Evolutionary conservation across 2,888 invertebrate genomes (phyloP).

Genomic region (Gibbula magus): DNA sequence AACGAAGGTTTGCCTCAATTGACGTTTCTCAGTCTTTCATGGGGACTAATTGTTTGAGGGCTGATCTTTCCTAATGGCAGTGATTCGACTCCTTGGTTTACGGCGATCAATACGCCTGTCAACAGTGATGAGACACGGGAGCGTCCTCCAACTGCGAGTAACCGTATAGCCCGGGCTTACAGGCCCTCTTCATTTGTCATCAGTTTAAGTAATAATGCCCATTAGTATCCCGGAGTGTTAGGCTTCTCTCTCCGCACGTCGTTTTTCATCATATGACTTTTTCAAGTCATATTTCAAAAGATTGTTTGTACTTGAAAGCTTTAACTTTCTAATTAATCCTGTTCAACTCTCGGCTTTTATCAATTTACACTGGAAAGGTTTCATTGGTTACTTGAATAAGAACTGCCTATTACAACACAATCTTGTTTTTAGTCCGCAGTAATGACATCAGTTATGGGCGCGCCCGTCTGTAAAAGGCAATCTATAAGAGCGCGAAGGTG

Average conservation of each 20-base stretch:
- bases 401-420: too few species aligned
- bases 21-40: slow-evolving; percentile 20
- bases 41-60: slow-evolving; percentile 20
- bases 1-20: slow-evolving; percentile 23
- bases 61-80: slow-evolving; percentile 11
- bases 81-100: slow-evolving; percentile 5
- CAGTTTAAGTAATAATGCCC: slow-evolving; percentile 11
- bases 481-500: too few species aligned
- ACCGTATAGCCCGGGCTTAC: background rate
- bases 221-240: slow-evolving; percentile 2
- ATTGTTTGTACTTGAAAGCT: slow-evolving; percentile 8
- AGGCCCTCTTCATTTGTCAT: slow-evolving; percentile 7
- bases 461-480: too few species aligned
- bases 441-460: too few species aligned
- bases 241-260: background rate
- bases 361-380: too few species aligned
- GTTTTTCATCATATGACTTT: background rate
- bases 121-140: background rate
- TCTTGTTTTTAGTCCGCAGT: too few species aligned
- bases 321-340: background rate
- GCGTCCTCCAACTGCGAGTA: background rate
- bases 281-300: slow-evolving; percentile 5
- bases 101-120: slow-evolving; percentile 6
- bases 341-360: too few species aligned
- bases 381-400: too few species aligned